Evolutionary conservation across 2,113 vertebrate species (phyloP).

Genomic region (Ceratotherium simum): DNA sequence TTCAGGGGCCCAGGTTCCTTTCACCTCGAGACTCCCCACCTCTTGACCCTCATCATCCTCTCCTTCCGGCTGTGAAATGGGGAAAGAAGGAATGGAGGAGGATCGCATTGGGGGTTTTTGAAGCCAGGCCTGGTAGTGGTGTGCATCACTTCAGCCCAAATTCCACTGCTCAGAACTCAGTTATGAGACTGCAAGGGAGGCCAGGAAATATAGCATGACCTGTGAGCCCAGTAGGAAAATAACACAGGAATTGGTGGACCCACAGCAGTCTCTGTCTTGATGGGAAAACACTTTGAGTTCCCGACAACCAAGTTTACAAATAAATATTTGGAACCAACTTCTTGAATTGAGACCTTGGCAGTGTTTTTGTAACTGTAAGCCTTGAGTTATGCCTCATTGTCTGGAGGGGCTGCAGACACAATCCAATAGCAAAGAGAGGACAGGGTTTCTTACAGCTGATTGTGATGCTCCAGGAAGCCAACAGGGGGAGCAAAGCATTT

Average conservation of each 20-base stretch:
- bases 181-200: background rate
- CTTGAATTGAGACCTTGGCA: background rate
- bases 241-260: background rate
- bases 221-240: background rate
- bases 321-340: background rate
- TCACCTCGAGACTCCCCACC: background rate
- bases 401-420: background rate
- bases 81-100: background rate
- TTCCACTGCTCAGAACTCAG: background rate
- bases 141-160: background rate
- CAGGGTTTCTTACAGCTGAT: background rate
- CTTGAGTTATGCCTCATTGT: background rate
- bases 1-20: background rate
- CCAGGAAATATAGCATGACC: rapidly evolving
- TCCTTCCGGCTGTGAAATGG: background rate
- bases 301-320: background rate
- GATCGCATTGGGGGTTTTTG: background rate
- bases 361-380: background rate
- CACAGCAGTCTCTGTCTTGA: background rate
- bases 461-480: background rate
- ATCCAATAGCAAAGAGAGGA: background rate
- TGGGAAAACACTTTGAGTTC: background rate
- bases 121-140: background rate
- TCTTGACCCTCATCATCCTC: background rate
- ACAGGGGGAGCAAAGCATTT: background rate